Base-by-base conservation (phyloP, 2,888 invertebrate genomes). In the Orthosia gracilis region DNA sequence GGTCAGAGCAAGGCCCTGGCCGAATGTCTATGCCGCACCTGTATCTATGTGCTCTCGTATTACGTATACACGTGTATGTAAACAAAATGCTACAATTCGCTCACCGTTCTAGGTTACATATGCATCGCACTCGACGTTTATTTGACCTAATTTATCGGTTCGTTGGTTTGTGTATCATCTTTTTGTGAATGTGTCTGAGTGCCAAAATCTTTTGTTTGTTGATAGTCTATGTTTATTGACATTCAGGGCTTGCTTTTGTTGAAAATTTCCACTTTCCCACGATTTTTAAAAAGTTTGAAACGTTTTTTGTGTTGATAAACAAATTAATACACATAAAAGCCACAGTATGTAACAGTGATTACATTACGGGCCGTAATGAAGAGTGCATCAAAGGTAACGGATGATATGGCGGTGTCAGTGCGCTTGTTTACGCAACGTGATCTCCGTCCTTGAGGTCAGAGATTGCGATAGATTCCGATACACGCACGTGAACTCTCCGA, bases 361-460 rank as follows among this genome's bases (percentile, higher is more conserved):
- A 55, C 5, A 75, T 66, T 63, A 64, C 17, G 62, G 23, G 40
- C 21, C 61, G 57, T 65, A 54, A 77, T 54, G 17, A 67, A 84
- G 72, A 77, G 70, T 74, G 82, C 73, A 76, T 80, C 69, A 71
- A 86, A 83, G 83, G 73, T 82, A 82, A 81, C 65, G 65, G 65
- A 69, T 78, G 80, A 77, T 80, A 87, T 63, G 82, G 79, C 84
- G 75, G 74, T 83, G 87, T 85, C 73, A 82, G 65, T 83, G 73
- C 80, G 78, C 82, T 85, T 82, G 79, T 82, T 87, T 85, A 88
- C 77, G 73, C 87, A 90, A 92, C 91, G 91, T 91, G 91, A 91
- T 90, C 87, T 88, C 82, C 79, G 87, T 85, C 85, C 89, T 90
- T 88, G 87, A 85, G 88, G 89, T 90, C 87, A 89, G 78, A 88